These are phyloP conservation scores for Gambusia holbrooki DNA, from an alignment of 2,113 vertebrate species.

Conservation along the genomic window DNA sequence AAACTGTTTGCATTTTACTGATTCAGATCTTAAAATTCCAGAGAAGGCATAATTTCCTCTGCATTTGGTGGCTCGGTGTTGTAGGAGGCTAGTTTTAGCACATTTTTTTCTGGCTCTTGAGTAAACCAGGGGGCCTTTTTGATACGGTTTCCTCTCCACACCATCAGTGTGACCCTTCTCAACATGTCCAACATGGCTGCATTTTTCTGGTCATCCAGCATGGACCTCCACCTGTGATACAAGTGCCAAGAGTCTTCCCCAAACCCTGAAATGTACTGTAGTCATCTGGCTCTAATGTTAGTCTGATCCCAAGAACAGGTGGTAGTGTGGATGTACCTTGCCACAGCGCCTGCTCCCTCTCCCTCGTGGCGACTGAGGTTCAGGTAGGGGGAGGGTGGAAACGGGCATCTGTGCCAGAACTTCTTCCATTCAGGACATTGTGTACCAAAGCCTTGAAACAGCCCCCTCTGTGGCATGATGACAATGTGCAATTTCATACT, in stretches of 20 bases:
- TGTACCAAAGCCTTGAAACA: slow-evolving; percentile 82
- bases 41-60: slow-evolving; percentile 33
- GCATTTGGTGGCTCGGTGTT: slow-evolving; percentile 55
- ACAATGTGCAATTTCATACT: slow-evolving; percentile 74
- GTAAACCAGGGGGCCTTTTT: slow-evolving; percentile 31
- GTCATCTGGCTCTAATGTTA: slow-evolving; percentile 48
- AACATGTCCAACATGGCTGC: slow-evolving; percentile 49
- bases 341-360: slow-evolving; percentile 10
- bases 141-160: slow-evolving; percentile 21
- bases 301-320: slow-evolving; percentile 41
- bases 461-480: slow-evolving; percentile 69
- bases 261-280: slow-evolving; percentile 71
- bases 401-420: slow-evolving; percentile 41
- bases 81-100: slow-evolving; percentile 28
- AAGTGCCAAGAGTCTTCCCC: slow-evolving; percentile 78
- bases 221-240: slow-evolving; percentile 73
- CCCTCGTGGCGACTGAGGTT: neutral
- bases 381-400: neutral
- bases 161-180: slow-evolving; percentile 36
- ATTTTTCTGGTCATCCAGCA: slow-evolving; percentile 61
- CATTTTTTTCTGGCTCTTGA: slow-evolving; percentile 36
- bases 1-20: neutral
- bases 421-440: slow-evolving; percentile 77
- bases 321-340: slow-evolving; percentile 39
- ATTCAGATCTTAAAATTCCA: slow-evolving; percentile 1